phyloP scores from a whole-genome alignment of 2,888 invertebrate genomes.

The Drosophila nr. medialis region DNA sequence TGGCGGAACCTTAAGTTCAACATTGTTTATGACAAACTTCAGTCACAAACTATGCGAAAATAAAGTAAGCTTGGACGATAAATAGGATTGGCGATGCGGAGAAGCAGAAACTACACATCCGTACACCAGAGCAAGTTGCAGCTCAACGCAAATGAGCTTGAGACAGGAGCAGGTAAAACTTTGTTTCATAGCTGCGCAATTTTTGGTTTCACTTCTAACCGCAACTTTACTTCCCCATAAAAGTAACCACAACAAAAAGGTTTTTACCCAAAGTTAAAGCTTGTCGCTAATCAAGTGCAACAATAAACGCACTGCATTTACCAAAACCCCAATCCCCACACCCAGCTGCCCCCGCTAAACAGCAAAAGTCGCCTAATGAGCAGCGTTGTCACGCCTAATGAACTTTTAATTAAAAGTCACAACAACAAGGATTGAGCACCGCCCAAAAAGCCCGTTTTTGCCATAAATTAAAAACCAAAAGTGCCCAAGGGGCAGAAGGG shows the following conservation, averaged over 20 bases:
- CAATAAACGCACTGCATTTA: slow-evolving; percentile 47
- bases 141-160: slow-evolving; percentile 56
- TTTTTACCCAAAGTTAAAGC: slow-evolving; percentile 46
- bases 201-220: slow-evolving; percentile 35
- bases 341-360: not conserved
- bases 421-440: slow-evolving; percentile 40
- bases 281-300: slow-evolving; percentile 71
- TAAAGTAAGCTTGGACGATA: slow-evolving; percentile 58
- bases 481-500: slow-evolving; percentile 15
- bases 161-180: slow-evolving; percentile 47
- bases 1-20: slow-evolving; percentile 59
- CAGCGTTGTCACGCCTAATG: slow-evolving; percentile 72
- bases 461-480: slow-evolving; percentile 62
- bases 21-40: slow-evolving; percentile 76
- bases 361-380: slow-evolving; percentile 65
- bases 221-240: slow-evolving; percentile 38
- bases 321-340: not conserved
- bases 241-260: slow-evolving; percentile 33
- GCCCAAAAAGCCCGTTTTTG: slow-evolving; percentile 63
- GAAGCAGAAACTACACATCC: not conserved
- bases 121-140: slow-evolving; percentile 17
- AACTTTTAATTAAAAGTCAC: slow-evolving; percentile 77
- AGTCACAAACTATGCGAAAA: slow-evolving; percentile 71
- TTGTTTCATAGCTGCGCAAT: slow-evolving; percentile 54
- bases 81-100: slow-evolving; percentile 3